These are phyloP conservation scores for Pemphredon lugubris DNA, from an alignment of 2,888 invertebrate genomes.

Conservation along the genomic window DNA sequence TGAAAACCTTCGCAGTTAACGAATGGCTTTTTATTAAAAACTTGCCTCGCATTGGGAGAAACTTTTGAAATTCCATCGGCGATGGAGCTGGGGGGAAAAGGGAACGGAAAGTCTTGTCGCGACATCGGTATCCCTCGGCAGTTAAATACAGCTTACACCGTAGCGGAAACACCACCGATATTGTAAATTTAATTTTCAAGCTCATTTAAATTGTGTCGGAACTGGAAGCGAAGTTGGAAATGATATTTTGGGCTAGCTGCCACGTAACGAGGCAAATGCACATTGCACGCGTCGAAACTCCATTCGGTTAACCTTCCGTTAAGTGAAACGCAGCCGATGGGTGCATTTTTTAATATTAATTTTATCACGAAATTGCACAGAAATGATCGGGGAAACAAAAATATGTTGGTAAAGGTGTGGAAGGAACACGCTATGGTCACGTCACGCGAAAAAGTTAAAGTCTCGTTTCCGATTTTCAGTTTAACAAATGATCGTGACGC, in stretches of 20 bases:
- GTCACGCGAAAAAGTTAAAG: too few species aligned
- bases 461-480: too few species aligned
- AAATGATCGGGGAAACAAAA: too few species aligned
- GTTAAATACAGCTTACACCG: not conserved
- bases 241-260: not conserved
- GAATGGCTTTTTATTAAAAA: not conserved
- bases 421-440: too few species aligned
- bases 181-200: slow-evolving; percentile 9
- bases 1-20: not conserved
- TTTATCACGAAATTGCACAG: too few species aligned
- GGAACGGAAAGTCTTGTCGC: not conserved
- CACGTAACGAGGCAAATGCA: not conserved
- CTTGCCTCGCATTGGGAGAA: not conserved
- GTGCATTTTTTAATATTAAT: too few species aligned
- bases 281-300: too few species aligned
- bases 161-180: not conserved
- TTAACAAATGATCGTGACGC: too few species aligned
- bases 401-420: too few species aligned
- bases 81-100: not conserved
- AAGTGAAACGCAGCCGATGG: too few species aligned
- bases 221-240: slow-evolving; percentile 10
- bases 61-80: not conserved
- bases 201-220: not conserved
- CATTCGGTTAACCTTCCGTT: too few species aligned
- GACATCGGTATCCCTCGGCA: not conserved